phyloP scores from a whole-genome alignment of 2,888 invertebrate species.

The Melieria omissa region DNA sequence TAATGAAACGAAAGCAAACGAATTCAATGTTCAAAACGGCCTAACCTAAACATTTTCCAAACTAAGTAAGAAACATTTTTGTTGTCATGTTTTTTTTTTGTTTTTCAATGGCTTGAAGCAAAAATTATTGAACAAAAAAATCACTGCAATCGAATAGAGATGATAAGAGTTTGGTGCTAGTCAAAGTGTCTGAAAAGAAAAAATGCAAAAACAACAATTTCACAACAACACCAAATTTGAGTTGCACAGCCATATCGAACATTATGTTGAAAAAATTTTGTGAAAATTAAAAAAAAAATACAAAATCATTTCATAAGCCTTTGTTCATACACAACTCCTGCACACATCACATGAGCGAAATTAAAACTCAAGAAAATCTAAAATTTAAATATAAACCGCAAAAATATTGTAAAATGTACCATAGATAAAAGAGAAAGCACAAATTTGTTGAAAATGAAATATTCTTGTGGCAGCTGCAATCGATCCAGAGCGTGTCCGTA shows the following conservation, averaged over 20 bases:
- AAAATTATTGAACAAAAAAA: not conserved
- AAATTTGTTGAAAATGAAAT: not conserved
- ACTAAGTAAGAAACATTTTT: slow-evolving; percentile 1
- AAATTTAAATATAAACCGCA: not conserved
- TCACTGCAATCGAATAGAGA: not conserved
- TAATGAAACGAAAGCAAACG: not conserved
- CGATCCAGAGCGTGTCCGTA: slow-evolving; percentile 10
- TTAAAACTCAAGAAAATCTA: not conserved
- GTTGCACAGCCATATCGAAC: not conserved
- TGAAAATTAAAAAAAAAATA: not conserved
- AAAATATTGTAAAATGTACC: slow-evolving; percentile 10
- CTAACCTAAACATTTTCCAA: slow-evolving; percentile 9
- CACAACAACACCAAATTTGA: not conserved
- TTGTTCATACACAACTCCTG: not conserved
- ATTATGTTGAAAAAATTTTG: not conserved
- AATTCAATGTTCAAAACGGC: not conserved
- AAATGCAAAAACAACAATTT: not conserved
- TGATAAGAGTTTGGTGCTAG: slow-evolving; percentile 64
- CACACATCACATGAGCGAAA: not conserved
- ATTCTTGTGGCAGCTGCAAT: not conserved
- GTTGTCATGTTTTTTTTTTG: not conserved
- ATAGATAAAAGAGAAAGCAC: not conserved
- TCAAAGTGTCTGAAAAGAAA: slow-evolving; percentile 53
- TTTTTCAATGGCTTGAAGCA: not conserved
- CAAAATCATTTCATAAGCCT: not conserved